Percentiles rank a stretch among this genome's conserved stretches.
phyloP scores from a whole-genome alignment of 2,113 vertebrate species.

The Gavialis gangeticus region DNA sequence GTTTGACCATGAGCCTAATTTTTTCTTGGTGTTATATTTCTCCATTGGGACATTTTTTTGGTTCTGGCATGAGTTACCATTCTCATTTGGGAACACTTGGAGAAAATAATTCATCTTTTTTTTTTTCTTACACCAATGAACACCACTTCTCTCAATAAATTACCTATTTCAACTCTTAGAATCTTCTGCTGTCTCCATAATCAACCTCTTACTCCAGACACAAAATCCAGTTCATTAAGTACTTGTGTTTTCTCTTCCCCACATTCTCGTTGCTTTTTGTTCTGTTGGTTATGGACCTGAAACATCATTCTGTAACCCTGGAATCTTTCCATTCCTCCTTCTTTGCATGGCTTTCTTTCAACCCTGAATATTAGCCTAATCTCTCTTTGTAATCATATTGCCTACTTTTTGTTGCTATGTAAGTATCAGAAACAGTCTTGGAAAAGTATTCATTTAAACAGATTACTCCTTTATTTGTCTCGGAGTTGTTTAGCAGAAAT shows the following conservation, averaged over 20 bases:
- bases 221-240: background rate
- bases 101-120: background rate
- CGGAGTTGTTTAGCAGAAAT: background rate
- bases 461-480: background rate
- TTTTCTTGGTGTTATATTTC: background rate
- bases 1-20: background rate
- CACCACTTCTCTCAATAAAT: background rate
- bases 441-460: background rate
- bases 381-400: background rate
- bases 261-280: background rate
- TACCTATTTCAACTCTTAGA: background rate
- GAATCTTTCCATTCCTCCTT: background rate
- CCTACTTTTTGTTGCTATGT: background rate
- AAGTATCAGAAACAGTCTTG: background rate
- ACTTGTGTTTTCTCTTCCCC: background rate
- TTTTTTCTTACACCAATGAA: background rate
- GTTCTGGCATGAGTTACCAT: background rate
- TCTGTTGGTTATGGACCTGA: background rate
- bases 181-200: background rate
- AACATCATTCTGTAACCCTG: background rate
- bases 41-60: background rate
- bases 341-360: background rate
- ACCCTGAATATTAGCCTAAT: background rate
- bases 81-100: background rate
- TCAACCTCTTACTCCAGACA: background rate